Conservation (phyloP, 2,113 vertebrate genomes). For the Pipa parva region DNA sequence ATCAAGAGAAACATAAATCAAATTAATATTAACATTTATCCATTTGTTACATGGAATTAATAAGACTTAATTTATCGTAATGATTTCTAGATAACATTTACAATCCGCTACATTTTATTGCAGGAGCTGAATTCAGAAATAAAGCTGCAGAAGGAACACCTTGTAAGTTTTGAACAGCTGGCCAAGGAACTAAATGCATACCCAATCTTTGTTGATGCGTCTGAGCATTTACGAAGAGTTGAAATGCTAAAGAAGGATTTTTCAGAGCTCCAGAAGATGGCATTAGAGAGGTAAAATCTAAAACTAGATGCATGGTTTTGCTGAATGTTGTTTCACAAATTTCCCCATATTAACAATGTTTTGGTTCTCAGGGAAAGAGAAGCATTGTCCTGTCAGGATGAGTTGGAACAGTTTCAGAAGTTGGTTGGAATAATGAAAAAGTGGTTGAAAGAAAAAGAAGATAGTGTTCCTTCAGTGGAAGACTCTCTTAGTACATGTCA, state of each 20-base stretch:
- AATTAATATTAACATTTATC: too few relatives aligned
- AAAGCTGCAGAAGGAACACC: constrained; percentile 75
- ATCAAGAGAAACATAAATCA: too few relatives aligned
- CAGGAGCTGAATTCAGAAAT: constrained; percentile 84
- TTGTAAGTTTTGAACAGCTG: constrained; percentile 73
- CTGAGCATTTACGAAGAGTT: constrained; percentile 70
- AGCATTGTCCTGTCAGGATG: constrained; percentile 66
- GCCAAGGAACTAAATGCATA: constrained; percentile 70
- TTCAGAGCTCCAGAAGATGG: constrained; percentile 67
- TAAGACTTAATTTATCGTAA: too few relatives aligned
- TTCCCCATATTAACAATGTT: constrained; percentile 13
- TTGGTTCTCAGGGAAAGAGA: constrained; percentile 64
- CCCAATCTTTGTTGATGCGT: constrained; percentile 58
- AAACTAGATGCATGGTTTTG: background rate
- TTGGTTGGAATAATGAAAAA: constrained; percentile 67
- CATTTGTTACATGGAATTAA: too few relatives aligned
- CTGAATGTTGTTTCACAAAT: background rate
- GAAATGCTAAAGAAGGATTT: constrained; percentile 78
- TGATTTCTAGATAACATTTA: too few relatives aligned
- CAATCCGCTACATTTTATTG: too few relatives aligned
- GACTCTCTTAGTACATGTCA: constrained; percentile 71
- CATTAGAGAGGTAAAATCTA: constrained; percentile 73
- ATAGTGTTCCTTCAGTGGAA: constrained; percentile 72
- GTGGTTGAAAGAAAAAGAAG: constrained; percentile 85
- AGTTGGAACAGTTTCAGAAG: constrained; percentile 66